phyloP scores from a whole-genome alignment of 1,140 invertebrate genomes.

The Magallana gigas region DNA sequence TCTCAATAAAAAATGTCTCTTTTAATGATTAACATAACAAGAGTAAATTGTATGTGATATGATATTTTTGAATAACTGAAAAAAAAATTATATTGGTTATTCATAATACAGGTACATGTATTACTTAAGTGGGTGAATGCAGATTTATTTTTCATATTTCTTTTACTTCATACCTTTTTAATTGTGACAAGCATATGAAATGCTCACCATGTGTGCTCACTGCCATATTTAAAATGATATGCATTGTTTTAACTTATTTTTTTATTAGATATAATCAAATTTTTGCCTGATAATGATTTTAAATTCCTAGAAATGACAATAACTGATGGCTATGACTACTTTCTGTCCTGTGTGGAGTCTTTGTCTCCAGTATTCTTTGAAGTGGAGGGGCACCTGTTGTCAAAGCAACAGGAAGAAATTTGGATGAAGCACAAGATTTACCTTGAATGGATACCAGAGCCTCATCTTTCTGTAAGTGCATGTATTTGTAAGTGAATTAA shows the following conservation, averaged over 20 bases:
- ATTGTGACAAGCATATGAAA: neutral
- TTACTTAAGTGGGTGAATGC: neutral
- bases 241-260: neutral
- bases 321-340: conserved; percentile 41
- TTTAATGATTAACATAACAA: too few relatives aligned
- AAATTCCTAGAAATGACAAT: neutral
- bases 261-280: neutral
- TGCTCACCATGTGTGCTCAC: neutral
- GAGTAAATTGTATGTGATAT: too few relatives aligned
- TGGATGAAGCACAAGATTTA: neutral
- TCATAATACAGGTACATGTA: too few relatives aligned
- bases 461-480: neutral
- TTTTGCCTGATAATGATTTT: neutral
- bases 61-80: too few relatives aligned
- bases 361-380: conserved; percentile 42
- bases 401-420: neutral
- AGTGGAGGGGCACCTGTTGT: neutral
- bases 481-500: too few relatives aligned
- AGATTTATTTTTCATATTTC: neutral
- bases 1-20: too few relatives aligned
- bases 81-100: too few relatives aligned
- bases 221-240: neutral
- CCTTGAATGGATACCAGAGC: neutral
- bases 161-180: neutral
- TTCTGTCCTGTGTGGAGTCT: conserved; percentile 41